phyloP scores from a whole-genome alignment of 2,113 vertebrate species.

The Chaetodon trifascialis region DNA sequence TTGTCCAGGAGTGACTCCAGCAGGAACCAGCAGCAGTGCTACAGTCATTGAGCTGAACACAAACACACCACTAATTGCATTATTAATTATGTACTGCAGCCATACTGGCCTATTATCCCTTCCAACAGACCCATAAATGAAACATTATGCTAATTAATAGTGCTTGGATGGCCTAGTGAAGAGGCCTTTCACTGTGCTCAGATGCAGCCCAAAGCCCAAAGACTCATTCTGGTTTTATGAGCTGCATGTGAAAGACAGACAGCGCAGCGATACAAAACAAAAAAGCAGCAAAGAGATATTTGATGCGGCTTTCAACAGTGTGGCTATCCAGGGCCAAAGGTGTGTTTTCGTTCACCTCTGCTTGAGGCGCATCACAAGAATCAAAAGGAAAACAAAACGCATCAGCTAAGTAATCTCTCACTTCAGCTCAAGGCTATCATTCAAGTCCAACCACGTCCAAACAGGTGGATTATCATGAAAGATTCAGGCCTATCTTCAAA shows the following conservation, averaged over 20 bases:
- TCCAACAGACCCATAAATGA: conserved; percentile 17
- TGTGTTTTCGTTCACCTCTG: neutral
- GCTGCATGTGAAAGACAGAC: neutral
- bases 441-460: conserved; percentile 13
- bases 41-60: conserved; percentile 28
- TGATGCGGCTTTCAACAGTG: neutral
- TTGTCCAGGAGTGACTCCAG: neutral
- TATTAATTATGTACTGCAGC: conserved; percentile 38
- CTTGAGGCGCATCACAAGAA: conserved; percentile 13
- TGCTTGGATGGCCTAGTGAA: conserved; percentile 8
- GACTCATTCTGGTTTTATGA: neutral
- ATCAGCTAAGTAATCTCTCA: conserved; percentile 19
- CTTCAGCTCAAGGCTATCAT: conserved; percentile 28
- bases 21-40: conserved; percentile 6
- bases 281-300: neutral
- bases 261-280: neutral
- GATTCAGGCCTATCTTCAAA: conserved; percentile 32
- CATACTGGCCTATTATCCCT: conserved; percentile 26
- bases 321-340: neutral
- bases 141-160: conserved; percentile 28
- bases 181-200: neutral
- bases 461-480: conserved; percentile 34
- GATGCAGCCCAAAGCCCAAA: neutral
- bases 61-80: conserved; percentile 32
- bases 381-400: conserved; percentile 16